Base-by-base conservation (phyloP, 2,888 invertebrate genomes). In the Pristionchus japonicus region DNA sequence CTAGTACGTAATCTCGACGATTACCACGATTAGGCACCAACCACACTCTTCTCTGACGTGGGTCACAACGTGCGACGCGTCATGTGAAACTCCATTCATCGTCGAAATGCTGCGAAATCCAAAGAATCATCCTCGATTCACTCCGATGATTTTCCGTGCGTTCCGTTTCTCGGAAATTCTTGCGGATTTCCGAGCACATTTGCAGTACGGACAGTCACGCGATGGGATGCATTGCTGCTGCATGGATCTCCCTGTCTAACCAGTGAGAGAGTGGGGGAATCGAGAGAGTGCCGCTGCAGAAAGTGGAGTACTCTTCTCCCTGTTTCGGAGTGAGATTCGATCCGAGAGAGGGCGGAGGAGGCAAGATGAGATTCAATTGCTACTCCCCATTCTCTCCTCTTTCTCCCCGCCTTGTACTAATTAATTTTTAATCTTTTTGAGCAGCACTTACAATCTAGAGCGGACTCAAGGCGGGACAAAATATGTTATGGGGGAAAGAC, bases 351-450 rank as follows among this genome's bases (percentile, higher is more conserved):
- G 64, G n/a, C n/a, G n/a, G n/a, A n/a, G 64, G 64, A 34, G 31
- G 64, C 31, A 67, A 67, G 34, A 37, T 37, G 37, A 70, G 37
- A 70, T 70, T 70, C 70, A 37, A 70, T 70, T 70, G 70, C 70
- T 34, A 13, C 20, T 23, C 37, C 70, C 37, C 70, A 20, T 70
- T 70, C 70, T 17, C 70, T 57, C n/a, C n/a, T n/a, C n/a, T n/a
- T n/a, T n/a, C n/a, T n/a, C n/a, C n/a, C n/a, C n/a, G n/a, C n/a
- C n/a, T n/a, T n/a, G n/a, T n/a, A 34, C 43, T 77, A 77, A 77
- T 77, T 77, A 77, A 47, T 77, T 77, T 77, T 77, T 77, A 77
- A 77, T 77, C 77, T 47, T 77, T 47, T 77, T 77, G 77, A 77
- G 77, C 40, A 43, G 77, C 77, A 47, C 77, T 77, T 47, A 77